A percentile compares a stretch with the other conserved stretches of the same genome.
Evolutionary conservation across 2,888 invertebrate genomes (phyloP).

Genomic region (Pristionchus japonicus): DNA sequence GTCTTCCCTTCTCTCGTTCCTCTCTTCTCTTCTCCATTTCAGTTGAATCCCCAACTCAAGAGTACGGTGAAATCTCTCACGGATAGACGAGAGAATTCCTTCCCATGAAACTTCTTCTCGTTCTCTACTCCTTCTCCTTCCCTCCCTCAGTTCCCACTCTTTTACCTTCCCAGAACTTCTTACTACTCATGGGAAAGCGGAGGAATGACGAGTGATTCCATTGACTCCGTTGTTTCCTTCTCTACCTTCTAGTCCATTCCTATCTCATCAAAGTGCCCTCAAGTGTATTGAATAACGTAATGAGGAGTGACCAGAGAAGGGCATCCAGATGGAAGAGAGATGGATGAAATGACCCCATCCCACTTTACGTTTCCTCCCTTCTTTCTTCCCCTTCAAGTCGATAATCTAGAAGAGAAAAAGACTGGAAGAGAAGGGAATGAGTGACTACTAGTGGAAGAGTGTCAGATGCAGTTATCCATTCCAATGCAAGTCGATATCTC

Average conservation of each 20-base stretch:
- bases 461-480: neutral
- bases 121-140: neutral
- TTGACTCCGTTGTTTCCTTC: neutral
- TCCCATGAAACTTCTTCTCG: neutral
- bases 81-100: neutral
- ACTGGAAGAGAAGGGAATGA: neutral
- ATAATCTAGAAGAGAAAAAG: neutral
- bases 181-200: neutral
- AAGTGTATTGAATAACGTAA: neutral
- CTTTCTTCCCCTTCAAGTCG: neutral
- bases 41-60: neutral
- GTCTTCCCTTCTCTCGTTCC: neutral
- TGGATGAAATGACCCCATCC: conserved; percentile 4
- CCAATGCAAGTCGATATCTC: neutral
- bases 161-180: conserved; percentile 25
- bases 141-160: neutral
- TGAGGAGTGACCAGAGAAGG: neutral
- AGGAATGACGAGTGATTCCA: neutral
- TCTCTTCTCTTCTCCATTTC: neutral
- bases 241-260: neutral
- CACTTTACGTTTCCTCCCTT: conserved; percentile 4
- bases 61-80: conserved; percentile 25
- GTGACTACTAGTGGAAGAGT: neutral
- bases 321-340: neutral
- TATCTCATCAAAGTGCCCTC: neutral